Evolutionary conservation across 2,797 vertebrate species (phyloP).

Genomic region (Masticophis lateralis): DNA sequence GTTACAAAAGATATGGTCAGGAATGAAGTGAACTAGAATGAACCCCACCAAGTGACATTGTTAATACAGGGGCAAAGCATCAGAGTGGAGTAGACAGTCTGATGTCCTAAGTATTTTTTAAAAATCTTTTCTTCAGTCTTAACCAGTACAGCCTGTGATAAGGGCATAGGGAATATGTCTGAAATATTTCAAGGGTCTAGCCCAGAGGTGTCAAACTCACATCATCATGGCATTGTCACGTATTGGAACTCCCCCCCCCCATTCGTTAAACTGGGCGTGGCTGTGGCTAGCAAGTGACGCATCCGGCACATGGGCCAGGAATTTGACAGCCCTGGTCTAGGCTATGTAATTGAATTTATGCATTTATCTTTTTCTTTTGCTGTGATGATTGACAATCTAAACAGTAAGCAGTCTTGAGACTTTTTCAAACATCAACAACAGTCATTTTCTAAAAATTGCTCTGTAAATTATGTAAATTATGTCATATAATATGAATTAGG

Average conservation of each 20-base stretch:
- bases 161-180: background rate
- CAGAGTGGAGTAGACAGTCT: background rate
- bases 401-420: background rate
- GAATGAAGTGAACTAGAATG: background rate
- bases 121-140: background rate
- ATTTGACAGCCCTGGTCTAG: background rate
- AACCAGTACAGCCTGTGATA: background rate
- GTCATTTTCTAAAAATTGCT: conserved; percentile 1
- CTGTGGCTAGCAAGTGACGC: too few relatives aligned
- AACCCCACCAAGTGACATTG: background rate
- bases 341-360: background rate
- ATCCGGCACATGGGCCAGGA: too few relatives aligned
- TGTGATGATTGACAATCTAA: background rate
- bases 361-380: background rate
- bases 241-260: too few relatives aligned
- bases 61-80: background rate
- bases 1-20: background rate
- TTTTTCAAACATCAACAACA: conserved; percentile 1
- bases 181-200: background rate
- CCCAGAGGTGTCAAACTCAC: too few relatives aligned
- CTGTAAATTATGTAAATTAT: background rate
- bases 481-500: background rate
- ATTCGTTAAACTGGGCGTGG: too few relatives aligned
- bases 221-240: too few relatives aligned
- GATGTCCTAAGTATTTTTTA: background rate